Conservation (phyloP, 2,888 invertebrate genomes). For the Synergus umbraculus region DNA sequence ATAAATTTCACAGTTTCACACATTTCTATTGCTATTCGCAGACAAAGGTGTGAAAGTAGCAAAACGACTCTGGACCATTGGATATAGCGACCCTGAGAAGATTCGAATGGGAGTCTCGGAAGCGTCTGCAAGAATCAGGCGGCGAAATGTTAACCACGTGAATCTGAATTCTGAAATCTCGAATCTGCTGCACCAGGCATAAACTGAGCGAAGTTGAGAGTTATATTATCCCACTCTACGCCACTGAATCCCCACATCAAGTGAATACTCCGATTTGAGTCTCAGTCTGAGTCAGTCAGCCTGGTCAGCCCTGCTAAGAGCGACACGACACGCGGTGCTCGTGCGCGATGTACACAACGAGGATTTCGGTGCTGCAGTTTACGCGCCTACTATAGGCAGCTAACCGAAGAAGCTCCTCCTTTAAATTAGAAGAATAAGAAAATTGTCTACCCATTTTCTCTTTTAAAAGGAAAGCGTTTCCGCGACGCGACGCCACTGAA, state of each 20-base stretch:
- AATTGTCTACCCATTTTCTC: constrained; percentile 19
- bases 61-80: constrained; percentile 13
- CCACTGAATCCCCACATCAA: constrained; percentile 15
- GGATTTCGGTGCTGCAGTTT: constrained; percentile 37
- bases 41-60: constrained; percentile 32
- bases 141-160: constrained; percentile 18
- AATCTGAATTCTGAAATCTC: not conserved
- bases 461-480: constrained; percentile 26
- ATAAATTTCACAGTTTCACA: not conserved
- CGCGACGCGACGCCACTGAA: constrained; percentile 20
- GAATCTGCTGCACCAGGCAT: not conserved
- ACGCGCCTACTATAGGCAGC: constrained; percentile 33
- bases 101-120: constrained; percentile 6
- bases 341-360: constrained; percentile 30
- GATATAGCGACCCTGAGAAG: constrained; percentile 19
- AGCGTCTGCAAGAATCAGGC: not conserved
- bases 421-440: not conserved
- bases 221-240: constrained; percentile 5
- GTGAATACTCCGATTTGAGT: constrained; percentile 3
- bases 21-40: not conserved
- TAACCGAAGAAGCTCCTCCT: not conserved
- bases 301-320: constrained; percentile 6
- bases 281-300: constrained; percentile 21
- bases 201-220: not conserved
- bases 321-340: constrained; percentile 15